Evolutionary conservation across 2,113 vertebrate species (phyloP).

Genomic region (Gasterosteus nipponicus): DNA sequence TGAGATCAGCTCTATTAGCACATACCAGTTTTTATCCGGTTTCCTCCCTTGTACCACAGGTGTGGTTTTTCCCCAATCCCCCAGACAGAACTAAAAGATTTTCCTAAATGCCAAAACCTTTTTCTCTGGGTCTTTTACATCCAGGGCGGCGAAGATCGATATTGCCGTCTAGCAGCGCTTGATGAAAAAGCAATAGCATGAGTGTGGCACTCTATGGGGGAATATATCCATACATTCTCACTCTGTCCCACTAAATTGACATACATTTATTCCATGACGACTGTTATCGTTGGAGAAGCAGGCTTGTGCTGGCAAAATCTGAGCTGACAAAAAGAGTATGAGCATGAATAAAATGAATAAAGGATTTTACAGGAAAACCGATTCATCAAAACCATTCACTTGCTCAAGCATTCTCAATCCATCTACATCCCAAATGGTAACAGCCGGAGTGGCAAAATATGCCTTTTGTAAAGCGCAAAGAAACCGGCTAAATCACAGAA

Average conservation of each 20-base stretch:
- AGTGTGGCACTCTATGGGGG: conserved; percentile 50
- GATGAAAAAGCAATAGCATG: conserved; percentile 46
- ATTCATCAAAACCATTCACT: background rate
- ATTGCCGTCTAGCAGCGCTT: conserved; percentile 29
- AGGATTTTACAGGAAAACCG: background rate
- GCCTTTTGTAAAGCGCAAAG: background rate
- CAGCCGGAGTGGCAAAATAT: background rate
- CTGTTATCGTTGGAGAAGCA: conserved; percentile 7
- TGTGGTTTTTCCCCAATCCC: background rate
- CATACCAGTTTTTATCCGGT: background rate
- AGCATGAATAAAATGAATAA: background rate
- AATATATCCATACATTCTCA: conserved; percentile 28
- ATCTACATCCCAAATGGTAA: background rate
- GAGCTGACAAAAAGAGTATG: background rate
- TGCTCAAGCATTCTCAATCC: background rate
- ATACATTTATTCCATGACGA: conserved; percentile 46
- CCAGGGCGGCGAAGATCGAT: conserved; percentile 31
- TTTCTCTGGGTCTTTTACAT: conserved; percentile 24
- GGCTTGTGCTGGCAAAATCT: background rate
- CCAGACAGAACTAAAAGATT: background rate
- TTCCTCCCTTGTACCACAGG: no score
- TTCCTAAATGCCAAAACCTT: conserved; percentile 15
- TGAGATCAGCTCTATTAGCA: background rate
- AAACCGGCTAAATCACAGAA: background rate
- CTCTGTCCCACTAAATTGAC: conserved; percentile 29